phyloP scores from a whole-genome alignment of 2,797 vertebrate genomes.

The Sternotherus odoratus region DNA sequence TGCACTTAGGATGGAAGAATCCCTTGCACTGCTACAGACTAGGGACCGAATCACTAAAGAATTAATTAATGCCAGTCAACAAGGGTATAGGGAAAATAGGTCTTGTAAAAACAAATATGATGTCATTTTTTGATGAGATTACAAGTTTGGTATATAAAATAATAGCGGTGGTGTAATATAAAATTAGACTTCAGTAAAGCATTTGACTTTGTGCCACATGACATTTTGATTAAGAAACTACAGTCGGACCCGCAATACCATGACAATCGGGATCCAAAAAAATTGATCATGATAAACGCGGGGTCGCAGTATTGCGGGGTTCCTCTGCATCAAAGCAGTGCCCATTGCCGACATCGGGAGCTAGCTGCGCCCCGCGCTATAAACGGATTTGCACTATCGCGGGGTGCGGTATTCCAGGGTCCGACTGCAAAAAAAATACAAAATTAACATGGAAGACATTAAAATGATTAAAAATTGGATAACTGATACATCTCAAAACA shows the following conservation, averaged over 20 bases:
- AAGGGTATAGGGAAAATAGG: neutral
- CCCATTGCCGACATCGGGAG: no score
- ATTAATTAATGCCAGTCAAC: neutral
- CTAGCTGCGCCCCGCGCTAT: no score
- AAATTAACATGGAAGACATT: neutral
- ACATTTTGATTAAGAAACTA: neutral
- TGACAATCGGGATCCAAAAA: no score
- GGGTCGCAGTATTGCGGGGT: no score
- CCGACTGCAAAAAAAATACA: fast-evolving
- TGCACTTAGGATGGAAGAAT: no score
- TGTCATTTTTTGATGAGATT: neutral
- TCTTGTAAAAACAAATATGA: neutral
- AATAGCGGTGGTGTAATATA: neutral
- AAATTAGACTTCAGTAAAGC: neutral
- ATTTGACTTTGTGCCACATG: neutral
- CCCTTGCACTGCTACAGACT: no score
- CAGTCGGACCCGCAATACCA: no score
- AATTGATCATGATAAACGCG: no score
- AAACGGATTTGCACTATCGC: no score
- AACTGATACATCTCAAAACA: neutral
- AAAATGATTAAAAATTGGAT: neutral
- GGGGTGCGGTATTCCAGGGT: no score
- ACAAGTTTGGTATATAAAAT: neutral
- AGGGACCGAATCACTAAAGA: neutral
- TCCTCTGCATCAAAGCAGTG: no score